Percentiles rank a stretch among this genome's conserved stretches.
Conservation (phyloP, 2,797 vertebrate genomes). For the Catharus ustulatus region DNA sequence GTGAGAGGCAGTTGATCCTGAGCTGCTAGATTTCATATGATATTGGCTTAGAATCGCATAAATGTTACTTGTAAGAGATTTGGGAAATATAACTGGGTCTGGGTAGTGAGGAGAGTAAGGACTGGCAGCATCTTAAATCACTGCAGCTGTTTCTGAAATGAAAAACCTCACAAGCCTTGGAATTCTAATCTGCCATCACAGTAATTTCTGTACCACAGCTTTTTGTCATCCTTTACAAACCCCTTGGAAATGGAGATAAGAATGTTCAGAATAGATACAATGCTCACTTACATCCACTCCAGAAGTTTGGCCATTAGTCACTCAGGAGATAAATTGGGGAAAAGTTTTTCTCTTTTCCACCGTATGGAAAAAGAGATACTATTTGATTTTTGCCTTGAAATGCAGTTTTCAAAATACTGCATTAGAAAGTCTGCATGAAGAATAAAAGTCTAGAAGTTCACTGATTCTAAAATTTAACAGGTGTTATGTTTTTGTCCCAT, state of each 20-base stretch:
- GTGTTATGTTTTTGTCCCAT: not conserved
- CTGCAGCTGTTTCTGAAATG: not conserved
- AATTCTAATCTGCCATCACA: not conserved
- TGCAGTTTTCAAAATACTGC: not conserved
- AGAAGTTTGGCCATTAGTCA: not conserved
- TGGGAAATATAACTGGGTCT: not conserved
- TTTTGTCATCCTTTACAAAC: not conserved
- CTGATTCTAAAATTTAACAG: not conserved
- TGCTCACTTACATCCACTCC: not conserved
- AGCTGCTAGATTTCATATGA: not conserved
- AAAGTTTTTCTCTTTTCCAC: not conserved
- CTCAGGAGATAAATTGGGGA: not conserved
- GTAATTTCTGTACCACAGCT: not conserved
- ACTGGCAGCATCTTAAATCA: not conserved
- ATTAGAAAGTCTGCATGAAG: not conserved
- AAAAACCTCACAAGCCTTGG: not conserved
- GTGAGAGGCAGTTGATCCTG: not conserved
- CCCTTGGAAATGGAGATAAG: not conserved
- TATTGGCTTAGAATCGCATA: not conserved
- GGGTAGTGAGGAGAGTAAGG: not conserved
- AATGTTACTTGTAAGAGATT: not conserved
- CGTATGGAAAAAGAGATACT: not conserved
- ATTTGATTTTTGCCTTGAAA: conserved; percentile 1
- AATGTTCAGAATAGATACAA: not conserved
- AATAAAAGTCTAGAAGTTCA: not conserved